Evolutionary conservation across 2,113 vertebrate species (phyloP).

Genomic region (Spilogale gracilis): DNA sequence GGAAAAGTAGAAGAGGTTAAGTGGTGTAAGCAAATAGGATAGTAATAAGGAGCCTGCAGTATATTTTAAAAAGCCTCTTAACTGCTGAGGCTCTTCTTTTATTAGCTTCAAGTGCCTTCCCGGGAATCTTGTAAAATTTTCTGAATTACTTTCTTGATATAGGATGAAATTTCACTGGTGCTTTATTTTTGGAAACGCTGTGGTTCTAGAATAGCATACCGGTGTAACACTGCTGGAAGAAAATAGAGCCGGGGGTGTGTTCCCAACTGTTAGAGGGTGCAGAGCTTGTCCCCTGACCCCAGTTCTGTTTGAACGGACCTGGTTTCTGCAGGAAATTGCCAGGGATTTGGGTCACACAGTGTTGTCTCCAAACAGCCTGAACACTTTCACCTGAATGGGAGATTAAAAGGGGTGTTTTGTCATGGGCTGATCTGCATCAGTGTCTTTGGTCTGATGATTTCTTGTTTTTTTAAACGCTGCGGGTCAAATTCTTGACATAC

Average conservation of each 20-base stretch:
- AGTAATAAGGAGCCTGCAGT: not conserved
- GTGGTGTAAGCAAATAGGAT: not conserved
- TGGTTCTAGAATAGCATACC: constrained; percentile 7
- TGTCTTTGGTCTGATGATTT: not conserved
- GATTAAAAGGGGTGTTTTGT: not conserved
- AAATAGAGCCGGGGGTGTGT: not conserved
- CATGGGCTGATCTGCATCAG: not conserved
- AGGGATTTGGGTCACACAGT: constrained; percentile 1
- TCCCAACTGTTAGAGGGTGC: not conserved
- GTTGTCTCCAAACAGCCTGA: not conserved
- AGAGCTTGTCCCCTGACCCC: not conserved
- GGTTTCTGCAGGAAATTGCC: not conserved
- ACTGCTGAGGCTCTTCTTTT: not conserved
- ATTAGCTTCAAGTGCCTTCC: constrained; percentile 74
- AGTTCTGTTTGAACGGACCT: not conserved
- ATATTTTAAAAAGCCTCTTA: not conserved
- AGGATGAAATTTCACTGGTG: constrained; percentile 53
- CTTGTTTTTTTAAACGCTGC: constrained; percentile 54
- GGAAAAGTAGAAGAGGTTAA: constrained; percentile 17
- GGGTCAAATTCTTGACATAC: constrained; percentile 46
- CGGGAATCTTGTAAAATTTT: constrained; percentile 50
- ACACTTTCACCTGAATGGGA: not conserved
- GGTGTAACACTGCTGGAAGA: not conserved
- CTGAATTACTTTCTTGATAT: constrained; percentile 1
- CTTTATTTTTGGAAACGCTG: constrained; percentile 15